Base-by-base conservation (phyloP, 37 sponge, comb jelly and placozoan species). In the Oopsacas minuta region DNA sequence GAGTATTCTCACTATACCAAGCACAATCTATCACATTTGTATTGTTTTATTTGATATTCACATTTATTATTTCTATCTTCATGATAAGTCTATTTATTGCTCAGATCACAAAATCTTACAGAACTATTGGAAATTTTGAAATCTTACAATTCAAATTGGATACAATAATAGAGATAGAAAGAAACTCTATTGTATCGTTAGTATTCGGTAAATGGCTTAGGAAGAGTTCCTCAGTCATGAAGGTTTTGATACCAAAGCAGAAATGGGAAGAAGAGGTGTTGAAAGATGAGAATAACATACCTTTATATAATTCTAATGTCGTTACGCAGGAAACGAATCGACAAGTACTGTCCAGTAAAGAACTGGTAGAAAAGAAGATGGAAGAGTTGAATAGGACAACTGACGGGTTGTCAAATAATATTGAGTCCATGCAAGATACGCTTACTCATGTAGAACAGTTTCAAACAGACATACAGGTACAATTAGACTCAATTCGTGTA, bases 401-500 rank as follows among this genome's bases (percentile, higher is more conserved):
- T 5, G 75, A 61, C 30, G 30, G 30, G 20, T 34, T 61, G 17
- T 61, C 75, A 7, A 61, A 61, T 61, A 61, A 61, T n/a, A 34
- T 61, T 5, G 75, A 61, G 22, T 61, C 75, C 28, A 61, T 61
- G 22, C 75, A 61, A n/a, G 75, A 61, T n/a, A 32, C 75, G 20
- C 75, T 61, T 3, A 61, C 17, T 5, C 20, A 61, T 12, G 5
- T 61, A n/a, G 75, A 61, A n/a, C 75, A 61, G 75, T 61, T 61
- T 34, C 75, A 61, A 12, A 61, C 75, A 32, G 75, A 61, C 28
- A 61, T 61, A 20, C 75, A 61, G 22, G 75, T 61, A 34, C 75
- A 61, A 34, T n/a, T 61, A 61, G 75, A 61, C 75, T 61, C 75
- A 25, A 61, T 61, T 61, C 75, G 75, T 32, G 75, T 61, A 3